Base-by-base conservation (phyloP, 2,888 invertebrate species). In the Hypena proboscidalis region DNA sequence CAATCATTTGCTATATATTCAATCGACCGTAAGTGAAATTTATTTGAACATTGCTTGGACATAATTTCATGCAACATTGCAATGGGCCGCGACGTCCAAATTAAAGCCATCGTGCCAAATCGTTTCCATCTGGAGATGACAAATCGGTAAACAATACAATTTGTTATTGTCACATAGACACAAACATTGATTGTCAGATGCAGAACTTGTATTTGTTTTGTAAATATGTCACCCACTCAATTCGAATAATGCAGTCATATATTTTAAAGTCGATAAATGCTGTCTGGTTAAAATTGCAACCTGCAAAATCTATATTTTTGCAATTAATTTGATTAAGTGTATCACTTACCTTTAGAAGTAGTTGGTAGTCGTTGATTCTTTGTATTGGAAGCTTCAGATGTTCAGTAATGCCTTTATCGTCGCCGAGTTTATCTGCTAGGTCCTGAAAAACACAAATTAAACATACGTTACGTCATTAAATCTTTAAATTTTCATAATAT, bases 291-390 rank as follows among this genome's bases (percentile, higher is more conserved):
- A n/a, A n/a, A n/a, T n/a, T n/a, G n/a, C n/a, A n/a, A n/a, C n/a
- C n/a, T n/a, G n/a, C n/a, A 17, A 17, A 17, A 4, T 17, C 3
- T 17, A 17, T 17, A 4, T 4, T 17, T 17, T 4, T 13, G 22
- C 5, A 7, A 31, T 23, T 13, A 31, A n/a, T 6, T 27, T 10
- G 2, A 27, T 17, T 32, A 33, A 13, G 36, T 26, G 41, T 29
- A 15, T 14, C 31, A 8, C 49, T 30, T 87, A 97, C 98, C 96
- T 97, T 97, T 63, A 98, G 92, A 52, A 98, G 94, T 72, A 97
- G 95, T 90, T 98, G 97, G 88, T 98, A 98, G 92, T 98, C 97
- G 94, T 97, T 97, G 84, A 98, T 97, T 81, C 98, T 94, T 92
- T 98, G 97, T 78, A 97, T 96, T 69, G 98, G 97, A 72, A 98